Evolutionary conservation across 2,888 invertebrate species (phyloP).

Genomic region (Apodemia duryi): DNA sequence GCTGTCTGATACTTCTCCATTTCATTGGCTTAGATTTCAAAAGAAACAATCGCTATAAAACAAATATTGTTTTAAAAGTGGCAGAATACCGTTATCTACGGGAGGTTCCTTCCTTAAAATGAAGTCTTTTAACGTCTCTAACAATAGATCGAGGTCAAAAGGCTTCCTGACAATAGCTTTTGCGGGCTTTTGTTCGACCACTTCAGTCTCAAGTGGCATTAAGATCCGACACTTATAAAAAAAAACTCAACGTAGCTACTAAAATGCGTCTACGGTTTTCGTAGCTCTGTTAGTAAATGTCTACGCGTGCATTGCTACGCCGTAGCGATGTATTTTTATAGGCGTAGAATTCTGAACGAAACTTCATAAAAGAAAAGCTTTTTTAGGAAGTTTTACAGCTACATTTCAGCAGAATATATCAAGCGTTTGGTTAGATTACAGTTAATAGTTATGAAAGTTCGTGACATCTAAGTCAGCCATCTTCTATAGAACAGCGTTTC

Average conservation of each 20-base stretch:
- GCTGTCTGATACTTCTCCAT: not conserved
- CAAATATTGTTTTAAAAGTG: conserved; percentile 15
- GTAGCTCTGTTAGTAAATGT: conserved; percentile 16
- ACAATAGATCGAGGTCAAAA: conserved; percentile 41
- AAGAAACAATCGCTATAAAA: conserved; percentile 7
- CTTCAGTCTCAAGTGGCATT: conserved; percentile 36
- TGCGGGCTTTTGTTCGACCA: conserved; percentile 37
- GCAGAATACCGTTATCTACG: conserved; percentile 26
- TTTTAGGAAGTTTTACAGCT: not conserved
- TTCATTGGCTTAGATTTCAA: not conserved
- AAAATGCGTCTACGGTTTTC: conserved; percentile 22
- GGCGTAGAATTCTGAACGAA: not conserved
- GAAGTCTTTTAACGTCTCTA: conserved; percentile 31
- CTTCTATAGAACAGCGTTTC: not conserved
- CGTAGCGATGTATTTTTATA: conserved; percentile 13
- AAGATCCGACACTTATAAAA: conserved; percentile 35
- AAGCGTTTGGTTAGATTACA: not conserved
- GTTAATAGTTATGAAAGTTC: not conserved
- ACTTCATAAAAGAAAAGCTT: conserved; percentile 3
- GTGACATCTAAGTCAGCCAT: not conserved
- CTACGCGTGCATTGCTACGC: conserved; percentile 16
- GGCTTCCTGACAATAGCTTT: conserved; percentile 39
- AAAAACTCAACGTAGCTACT: conserved; percentile 19
- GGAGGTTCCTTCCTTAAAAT: conserved; percentile 33
- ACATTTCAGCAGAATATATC: not conserved